These are phyloP conservation scores for Sylvietta virens DNA, from an alignment of 2,113 vertebrate genomes.

Conservation along the genomic window DNA sequence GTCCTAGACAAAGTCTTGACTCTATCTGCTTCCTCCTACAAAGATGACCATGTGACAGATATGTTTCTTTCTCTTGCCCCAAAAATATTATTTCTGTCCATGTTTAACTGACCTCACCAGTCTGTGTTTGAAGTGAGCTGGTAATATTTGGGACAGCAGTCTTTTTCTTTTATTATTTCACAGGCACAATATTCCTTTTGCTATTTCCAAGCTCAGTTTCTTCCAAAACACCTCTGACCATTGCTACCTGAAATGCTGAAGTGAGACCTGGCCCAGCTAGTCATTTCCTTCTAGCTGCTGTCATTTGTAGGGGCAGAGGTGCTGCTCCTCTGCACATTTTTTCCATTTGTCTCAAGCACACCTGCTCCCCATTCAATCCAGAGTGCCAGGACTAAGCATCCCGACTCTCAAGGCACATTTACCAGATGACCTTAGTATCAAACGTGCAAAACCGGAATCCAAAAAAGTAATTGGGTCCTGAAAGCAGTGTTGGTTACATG, in stretches of 20 bases:
- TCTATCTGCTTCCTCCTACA: neutral
- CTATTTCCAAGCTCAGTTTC: neutral
- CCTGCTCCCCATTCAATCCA: neutral
- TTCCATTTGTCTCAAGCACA: rapidly evolving
- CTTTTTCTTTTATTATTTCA: neutral
- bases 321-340: neutral
- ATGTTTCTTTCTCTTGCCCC: neutral
- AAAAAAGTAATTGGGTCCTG: neutral
- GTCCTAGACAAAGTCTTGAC: neutral
- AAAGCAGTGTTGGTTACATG: neutral
- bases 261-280: neutral
- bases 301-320: neutral
- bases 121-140: neutral
- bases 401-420: neutral
- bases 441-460: neutral
- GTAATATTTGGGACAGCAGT: neutral
- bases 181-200: neutral
- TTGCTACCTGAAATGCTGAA: neutral
- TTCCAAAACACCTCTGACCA: neutral
- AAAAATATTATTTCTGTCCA: neutral
- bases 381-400: neutral
- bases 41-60: neutral
- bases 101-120: neutral
- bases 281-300: neutral
- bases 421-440: neutral